Base-by-base conservation (phyloP, 2,888 invertebrate genomes). In the Drosophila planitibia region DNA sequence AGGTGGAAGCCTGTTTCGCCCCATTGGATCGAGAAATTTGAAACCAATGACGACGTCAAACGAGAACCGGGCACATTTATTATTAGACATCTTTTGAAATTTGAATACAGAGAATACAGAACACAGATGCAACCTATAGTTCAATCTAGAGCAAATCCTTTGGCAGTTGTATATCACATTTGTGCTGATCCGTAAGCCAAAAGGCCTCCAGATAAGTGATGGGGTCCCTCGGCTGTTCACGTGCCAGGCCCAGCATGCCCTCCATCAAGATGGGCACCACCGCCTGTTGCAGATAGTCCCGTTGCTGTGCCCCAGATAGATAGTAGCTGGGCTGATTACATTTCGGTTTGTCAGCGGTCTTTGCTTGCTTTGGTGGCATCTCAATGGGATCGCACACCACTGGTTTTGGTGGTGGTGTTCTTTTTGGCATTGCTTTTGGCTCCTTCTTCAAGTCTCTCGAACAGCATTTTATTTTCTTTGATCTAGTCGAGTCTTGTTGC, bases 201-300 rank as follows among this genome's bases (percentile, higher is more conserved):
- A 81, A 88, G 14, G 72, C 74, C 19, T 84, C 74, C 28, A 88
- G 57, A 58, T 74, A 84, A 1, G 10, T 66, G 1, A 88, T 82
- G 6, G 87, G 87, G 78, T 88, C 87, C 4, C 35, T 53, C 0
- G 87, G 87, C 54, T 65, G 66, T 2, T 84, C 82, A 0, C 88
- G 85, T 4, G 90, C 84, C 60, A 88, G 22, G 0, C 62, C 82
- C 54, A 88, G 39, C 84, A 88, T 74, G 7, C 87, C 87, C 54
- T 88, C 79, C 85, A 89, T 84, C 6, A 88, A 22, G 2, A 89
- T 76, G 49, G 87, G 87, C 16, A 85, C 74, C 58, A 79, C 88
- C 19, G 81, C 67, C 19, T 32, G 59, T 52, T 88, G 70, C 32
- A 88, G 25, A 54, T 64, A 82, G 0, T 12, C n/a, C 0, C 82